These are phyloP conservation scores for Drosophila persimilis DNA, from an alignment of 1,140 invertebrate genomes.

Conservation along the genomic window DNA sequence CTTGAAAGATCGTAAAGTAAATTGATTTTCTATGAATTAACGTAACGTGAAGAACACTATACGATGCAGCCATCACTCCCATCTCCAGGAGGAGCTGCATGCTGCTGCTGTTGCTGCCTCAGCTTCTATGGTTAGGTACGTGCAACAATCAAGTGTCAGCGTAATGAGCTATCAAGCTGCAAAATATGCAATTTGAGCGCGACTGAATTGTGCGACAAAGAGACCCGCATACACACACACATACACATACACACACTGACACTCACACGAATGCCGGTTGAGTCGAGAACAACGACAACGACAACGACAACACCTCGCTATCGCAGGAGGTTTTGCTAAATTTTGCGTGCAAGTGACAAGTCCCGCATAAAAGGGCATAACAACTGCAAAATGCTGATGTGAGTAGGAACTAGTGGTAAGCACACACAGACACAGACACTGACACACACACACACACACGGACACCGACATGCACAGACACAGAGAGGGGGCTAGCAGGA, in stretches of 20 bases:
- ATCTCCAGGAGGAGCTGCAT: constrained; percentile 5
- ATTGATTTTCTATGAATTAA: background rate
- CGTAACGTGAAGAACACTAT: background rate
- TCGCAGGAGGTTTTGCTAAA: constrained; percentile 75
- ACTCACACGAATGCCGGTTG: constrained; percentile 45
- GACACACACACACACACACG: background rate
- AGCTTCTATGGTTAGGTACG: constrained; percentile 44
- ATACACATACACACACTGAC: constrained; percentile 6
- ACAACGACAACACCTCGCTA: constrained; percentile 58
- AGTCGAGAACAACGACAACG: constrained; percentile 35
- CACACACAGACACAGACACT: background rate
- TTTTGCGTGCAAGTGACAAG: constrained; percentile 79
- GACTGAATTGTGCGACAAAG: constrained; percentile 62
- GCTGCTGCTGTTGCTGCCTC: constrained; percentile 5
- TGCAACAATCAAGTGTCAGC: constrained; percentile 80
- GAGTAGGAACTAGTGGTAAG: constrained; percentile 6
- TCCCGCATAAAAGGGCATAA: constrained; percentile 70
- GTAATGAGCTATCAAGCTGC: constrained; percentile 80
- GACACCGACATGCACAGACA: background rate
- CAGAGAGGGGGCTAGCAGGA: background rate
- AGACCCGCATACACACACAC: constrained; percentile 18
- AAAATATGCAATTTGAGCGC: constrained; percentile 78
- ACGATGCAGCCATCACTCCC: background rate
- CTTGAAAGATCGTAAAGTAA: too few relatives aligned
- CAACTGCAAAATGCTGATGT: constrained; percentile 55